Evolutionary conservation across 2,797 vertebrate species (phyloP).

Genomic region (Champsocephalus gunnari): DNA sequence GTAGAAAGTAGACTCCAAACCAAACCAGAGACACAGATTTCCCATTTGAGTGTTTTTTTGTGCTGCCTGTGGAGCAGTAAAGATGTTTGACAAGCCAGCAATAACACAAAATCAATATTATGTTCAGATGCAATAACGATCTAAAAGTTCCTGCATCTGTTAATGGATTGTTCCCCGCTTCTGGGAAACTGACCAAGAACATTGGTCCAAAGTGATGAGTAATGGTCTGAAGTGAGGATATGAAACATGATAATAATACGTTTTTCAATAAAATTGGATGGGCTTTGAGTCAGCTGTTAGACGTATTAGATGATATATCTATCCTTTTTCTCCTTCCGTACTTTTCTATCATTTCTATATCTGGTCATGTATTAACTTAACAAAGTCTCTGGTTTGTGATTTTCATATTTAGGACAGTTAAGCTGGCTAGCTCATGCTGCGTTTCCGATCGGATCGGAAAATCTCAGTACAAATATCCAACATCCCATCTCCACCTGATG

Average conservation of each 20-base stretch:
- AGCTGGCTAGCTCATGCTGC: neutral
- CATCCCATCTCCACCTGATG: too few species aligned
- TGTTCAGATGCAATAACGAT: constrained; percentile 38
- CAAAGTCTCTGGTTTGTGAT: neutral
- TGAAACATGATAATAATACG: constrained; percentile 26
- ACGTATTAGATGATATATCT: constrained; percentile 5
- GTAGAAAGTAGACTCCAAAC: neutral
- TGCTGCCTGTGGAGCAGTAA: neutral
- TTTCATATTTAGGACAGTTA: constrained; percentile 1
- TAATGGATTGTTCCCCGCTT: constrained; percentile 50
- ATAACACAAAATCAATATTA: constrained; percentile 42
- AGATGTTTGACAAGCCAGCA: constrained; percentile 23
- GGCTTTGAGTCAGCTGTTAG: neutral
- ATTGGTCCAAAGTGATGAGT: constrained; percentile 44
- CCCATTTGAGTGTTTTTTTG: neutral
- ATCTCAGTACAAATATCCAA: too few species aligned
- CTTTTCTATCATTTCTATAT: neutral
- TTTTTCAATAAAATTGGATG: constrained; percentile 7
- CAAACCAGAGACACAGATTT: neutral
- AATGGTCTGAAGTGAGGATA: constrained; percentile 32
- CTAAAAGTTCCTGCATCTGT: constrained; percentile 48
- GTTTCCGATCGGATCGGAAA: too few species aligned
- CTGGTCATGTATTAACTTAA: constrained; percentile 3
- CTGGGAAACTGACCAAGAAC: constrained; percentile 59
- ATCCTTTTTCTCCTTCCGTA: neutral